These are phyloP conservation scores for Characodon lateralis DNA, from an alignment of 2,797 vertebrate genomes.

Conservation along the genomic window DNA sequence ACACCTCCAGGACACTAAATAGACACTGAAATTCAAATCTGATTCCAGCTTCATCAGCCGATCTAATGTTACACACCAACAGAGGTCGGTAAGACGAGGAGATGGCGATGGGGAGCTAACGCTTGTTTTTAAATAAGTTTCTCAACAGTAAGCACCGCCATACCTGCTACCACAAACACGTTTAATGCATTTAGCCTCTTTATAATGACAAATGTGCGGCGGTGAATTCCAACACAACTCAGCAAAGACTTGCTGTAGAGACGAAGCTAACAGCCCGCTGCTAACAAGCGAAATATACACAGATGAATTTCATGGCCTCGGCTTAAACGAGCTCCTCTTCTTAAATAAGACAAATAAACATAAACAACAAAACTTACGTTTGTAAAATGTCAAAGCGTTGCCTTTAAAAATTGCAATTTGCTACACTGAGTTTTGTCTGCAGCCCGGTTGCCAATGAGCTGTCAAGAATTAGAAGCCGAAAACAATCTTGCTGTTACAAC, in stretches of 20 bases:
- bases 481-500: constrained; percentile 66
- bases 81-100: background rate
- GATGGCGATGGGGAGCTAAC: background rate
- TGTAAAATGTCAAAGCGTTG: constrained; percentile 35
- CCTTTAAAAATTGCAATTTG: constrained; percentile 13
- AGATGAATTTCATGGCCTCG: constrained; percentile 71
- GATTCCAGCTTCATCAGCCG: constrained; percentile 24
- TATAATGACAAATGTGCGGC: background rate
- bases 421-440: constrained; percentile 37
- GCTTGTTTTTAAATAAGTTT: constrained; percentile 4
- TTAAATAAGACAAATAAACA: background rate
- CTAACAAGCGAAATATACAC: constrained; percentile 52
- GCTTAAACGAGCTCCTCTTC: constrained; percentile 38
- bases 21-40: constrained; percentile 28
- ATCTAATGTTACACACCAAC: constrained; percentile 21
- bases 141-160: background rate
- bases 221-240: constrained; percentile 19
- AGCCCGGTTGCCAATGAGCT: constrained; percentile 44
- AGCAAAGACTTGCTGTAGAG: constrained; percentile 23
- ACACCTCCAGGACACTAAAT: constrained; percentile 37
- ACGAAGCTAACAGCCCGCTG: constrained; percentile 65
- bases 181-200: background rate
- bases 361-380: constrained; percentile 50
- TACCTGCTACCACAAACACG: background rate
- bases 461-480: constrained; percentile 66